Evolutionary conservation across 2,888 invertebrate species (phyloP).

Genomic region (Chrysotoxum bicinctum): DNA sequence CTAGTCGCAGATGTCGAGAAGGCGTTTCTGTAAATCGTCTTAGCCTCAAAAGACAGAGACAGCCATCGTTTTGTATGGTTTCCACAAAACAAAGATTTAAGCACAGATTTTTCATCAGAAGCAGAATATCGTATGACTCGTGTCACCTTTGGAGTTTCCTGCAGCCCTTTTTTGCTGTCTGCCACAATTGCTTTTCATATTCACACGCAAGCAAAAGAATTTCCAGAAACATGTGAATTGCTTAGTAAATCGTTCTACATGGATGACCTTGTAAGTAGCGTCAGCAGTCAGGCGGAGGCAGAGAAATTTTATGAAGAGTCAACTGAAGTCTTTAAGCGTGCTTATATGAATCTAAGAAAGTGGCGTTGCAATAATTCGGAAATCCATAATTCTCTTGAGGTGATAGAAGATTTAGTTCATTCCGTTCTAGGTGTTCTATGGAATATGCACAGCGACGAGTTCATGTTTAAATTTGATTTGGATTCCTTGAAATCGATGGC

Average conservation of each 20-base stretch:
- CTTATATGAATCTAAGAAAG: slow-evolving; percentile 32
- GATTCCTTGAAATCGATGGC: too few relatives aligned
- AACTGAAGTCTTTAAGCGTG: background rate
- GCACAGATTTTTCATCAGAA: too few relatives aligned
- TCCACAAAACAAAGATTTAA: too few relatives aligned
- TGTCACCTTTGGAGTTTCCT: too few relatives aligned
- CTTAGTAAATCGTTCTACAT: background rate
- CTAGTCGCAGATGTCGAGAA: slow-evolving; percentile 24
- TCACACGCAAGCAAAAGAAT: background rate
- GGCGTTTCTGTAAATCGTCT: slow-evolving; percentile 9
- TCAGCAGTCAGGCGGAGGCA: background rate
- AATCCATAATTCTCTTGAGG: background rate
- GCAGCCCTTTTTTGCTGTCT: slow-evolving; percentile 33
- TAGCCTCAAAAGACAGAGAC: slow-evolving; percentile 7
- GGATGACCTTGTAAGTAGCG: background rate
- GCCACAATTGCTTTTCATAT: background rate
- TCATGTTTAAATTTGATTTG: too few relatives aligned
- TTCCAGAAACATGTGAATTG: slow-evolving; percentile 3
- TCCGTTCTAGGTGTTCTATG: background rate
- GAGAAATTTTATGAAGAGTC: background rate
- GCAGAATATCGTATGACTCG: slow-evolving; percentile 30
- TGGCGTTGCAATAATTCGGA: slow-evolving; percentile 9
- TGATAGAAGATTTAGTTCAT: background rate
- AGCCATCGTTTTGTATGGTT: slow-evolving; percentile 22
- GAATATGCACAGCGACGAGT: too few relatives aligned